phyloP scores from a whole-genome alignment of 1,140 invertebrate genomes.

The Trachymyrmex septentrionalis region DNA sequence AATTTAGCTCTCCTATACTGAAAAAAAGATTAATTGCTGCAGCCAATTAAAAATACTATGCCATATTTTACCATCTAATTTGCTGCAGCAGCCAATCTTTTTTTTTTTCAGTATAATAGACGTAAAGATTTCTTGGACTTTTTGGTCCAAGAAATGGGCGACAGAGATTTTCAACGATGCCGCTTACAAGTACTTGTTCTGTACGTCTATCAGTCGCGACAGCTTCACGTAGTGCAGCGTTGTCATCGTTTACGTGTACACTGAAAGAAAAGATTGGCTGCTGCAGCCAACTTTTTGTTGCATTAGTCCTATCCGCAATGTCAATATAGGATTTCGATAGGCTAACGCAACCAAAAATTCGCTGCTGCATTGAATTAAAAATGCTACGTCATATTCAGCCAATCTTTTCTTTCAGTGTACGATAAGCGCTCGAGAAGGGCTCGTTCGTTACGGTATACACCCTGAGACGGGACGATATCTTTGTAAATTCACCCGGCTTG shows the following conservation, averaged over 20 bases:
- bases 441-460: slow-evolving; percentile 32
- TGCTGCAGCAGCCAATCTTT: no score
- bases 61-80: no score
- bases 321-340: no score
- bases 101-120: no score
- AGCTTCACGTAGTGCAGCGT: slow-evolving; percentile 62
- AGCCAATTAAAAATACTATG: no score
- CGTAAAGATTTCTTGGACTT: not conserved
- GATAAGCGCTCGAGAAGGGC: slow-evolving; percentile 18
- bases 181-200: not conserved
- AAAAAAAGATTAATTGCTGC: no score
- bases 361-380: no score
- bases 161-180: not conserved
- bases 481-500: slow-evolving; percentile 58
- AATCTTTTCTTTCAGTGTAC: not conserved
- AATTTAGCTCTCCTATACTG: not conserved
- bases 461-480: slow-evolving; percentile 11
- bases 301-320: no score
- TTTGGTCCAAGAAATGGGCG: not conserved
- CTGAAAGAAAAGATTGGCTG: no score
- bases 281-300: no score
- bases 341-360: no score
- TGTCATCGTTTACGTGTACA: slow-evolving; percentile 46
- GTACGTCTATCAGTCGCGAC: not conserved
- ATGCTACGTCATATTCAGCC: no score